phyloP scores from a whole-genome alignment of 2,797 vertebrate genomes.

The Xenopus petersii region DNA sequence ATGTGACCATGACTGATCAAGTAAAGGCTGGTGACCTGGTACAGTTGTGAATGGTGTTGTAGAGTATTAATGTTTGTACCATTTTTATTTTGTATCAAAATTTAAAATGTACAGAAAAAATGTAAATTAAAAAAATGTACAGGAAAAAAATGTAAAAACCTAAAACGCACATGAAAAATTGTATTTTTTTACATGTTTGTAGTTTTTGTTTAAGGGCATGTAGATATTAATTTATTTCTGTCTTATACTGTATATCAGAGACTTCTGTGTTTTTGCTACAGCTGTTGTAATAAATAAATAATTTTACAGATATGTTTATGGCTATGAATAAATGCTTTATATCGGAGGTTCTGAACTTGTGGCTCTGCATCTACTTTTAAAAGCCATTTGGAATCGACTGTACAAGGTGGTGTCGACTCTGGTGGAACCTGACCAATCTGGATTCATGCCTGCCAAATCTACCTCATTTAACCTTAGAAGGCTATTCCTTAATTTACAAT shows the following conservation, averaged over 20 bases:
- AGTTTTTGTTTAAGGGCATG: conserved; percentile 84
- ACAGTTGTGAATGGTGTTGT: conserved; percentile 50
- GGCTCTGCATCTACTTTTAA: too few species aligned
- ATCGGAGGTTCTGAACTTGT: too few species aligned
- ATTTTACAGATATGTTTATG: too few species aligned
- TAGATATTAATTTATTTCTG: conserved; percentile 93
- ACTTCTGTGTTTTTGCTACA: too few species aligned
- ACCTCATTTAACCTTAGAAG: too few species aligned
- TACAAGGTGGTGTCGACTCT: too few species aligned
- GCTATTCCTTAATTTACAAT: too few species aligned
- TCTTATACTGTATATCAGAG: conserved; percentile 38
- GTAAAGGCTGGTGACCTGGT: conserved; percentile 27
- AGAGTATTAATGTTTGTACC: conserved; percentile 49
- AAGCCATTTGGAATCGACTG: too few species aligned
- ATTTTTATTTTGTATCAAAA: conserved; percentile 41
- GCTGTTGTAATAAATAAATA: too few species aligned
- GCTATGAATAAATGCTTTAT: too few species aligned
- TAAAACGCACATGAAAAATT: conserved; percentile 77
- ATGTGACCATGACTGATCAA: conserved; percentile 37
- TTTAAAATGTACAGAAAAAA: not conserved
- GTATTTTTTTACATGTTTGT: conserved; percentile 76
- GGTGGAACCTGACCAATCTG: too few species aligned
- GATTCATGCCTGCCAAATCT: too few species aligned
- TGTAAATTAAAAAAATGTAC: conserved; percentile 63
- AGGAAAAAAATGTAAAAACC: conserved; percentile 77